These are phyloP conservation scores for Tolypeutes matacus DNA, from an alignment of 2,797 vertebrate species.

Conservation along the genomic window DNA sequence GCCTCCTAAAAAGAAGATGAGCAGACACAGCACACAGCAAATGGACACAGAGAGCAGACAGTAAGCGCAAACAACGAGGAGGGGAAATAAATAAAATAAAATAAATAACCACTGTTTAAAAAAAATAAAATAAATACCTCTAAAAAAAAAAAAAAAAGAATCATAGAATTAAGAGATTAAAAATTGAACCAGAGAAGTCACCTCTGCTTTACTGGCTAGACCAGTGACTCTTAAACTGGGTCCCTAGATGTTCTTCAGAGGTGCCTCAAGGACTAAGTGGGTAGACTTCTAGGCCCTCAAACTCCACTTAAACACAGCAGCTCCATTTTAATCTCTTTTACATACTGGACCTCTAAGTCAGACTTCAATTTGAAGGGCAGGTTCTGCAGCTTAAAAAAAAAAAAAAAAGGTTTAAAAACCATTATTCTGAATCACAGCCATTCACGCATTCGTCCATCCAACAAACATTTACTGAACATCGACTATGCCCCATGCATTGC, in stretches of 20 bases:
- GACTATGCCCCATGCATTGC: not conserved
- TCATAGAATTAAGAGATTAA: slow-evolving; percentile 17
- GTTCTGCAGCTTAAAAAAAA: not conserved
- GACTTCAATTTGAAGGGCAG: not conserved
- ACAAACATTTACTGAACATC: not conserved
- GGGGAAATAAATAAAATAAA: too few relatives aligned
- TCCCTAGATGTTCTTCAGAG: not conserved
- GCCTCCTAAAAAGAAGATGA: too few relatives aligned
- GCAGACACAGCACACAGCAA: too few relatives aligned
- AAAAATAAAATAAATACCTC: not conserved
- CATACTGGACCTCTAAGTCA: not conserved
- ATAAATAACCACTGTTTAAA: not conserved
- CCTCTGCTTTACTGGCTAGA: not conserved
- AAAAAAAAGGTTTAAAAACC: not conserved
- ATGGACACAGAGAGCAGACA: too few relatives aligned
- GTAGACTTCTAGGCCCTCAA: not conserved
- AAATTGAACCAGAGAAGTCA: not conserved
- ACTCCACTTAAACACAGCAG: not conserved
- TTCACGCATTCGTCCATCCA: not conserved
- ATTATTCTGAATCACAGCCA: not conserved
- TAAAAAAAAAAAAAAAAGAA: not conserved
- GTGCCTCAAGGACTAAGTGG: not conserved
- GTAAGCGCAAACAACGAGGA: too few relatives aligned
- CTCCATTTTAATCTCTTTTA: slow-evolving; percentile 1
- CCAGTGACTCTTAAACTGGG: not conserved